These are phyloP conservation scores for Propithecus deckenii DNA, from an alignment of 2,797 vertebrate species.

Conservation along the genomic window DNA sequence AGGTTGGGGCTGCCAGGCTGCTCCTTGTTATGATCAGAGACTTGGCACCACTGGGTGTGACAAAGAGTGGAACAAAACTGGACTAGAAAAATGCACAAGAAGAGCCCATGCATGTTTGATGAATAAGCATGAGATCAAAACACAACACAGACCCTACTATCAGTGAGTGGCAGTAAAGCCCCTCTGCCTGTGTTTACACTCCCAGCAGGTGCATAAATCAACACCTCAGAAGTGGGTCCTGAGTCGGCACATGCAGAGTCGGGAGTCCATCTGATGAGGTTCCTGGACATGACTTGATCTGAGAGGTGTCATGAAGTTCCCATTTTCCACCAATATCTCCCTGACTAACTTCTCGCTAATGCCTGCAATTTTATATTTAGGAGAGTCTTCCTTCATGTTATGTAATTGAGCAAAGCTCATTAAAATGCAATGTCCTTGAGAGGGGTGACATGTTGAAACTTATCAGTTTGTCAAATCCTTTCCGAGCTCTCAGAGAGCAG, in stretches of 20 bases:
- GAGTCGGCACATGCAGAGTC: not conserved
- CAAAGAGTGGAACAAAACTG: not conserved
- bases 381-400: not conserved
- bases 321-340: not conserved
- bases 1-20: not conserved
- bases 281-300: not conserved
- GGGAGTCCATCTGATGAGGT: not conserved
- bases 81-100: not conserved
- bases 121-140: not conserved
- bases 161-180: not conserved
- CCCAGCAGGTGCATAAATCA: not conserved
- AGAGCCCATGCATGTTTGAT: not conserved
- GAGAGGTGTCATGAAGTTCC: not conserved
- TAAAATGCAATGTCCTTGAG: constrained; percentile 54
- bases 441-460: not conserved
- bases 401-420: not conserved
- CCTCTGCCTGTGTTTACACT: not conserved
- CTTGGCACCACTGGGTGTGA: not conserved
- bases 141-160: not conserved
- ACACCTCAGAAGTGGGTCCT: not conserved
- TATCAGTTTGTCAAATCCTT: not conserved
- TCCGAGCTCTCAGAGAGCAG: not conserved
- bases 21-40: not conserved
- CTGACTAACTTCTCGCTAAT: not conserved
- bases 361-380: not conserved